Percentiles rank a stretch among this genome's conserved stretches.
These are phyloP conservation scores for Xestia xanthographa DNA, from an alignment of 2,888 invertebrate species.

Conservation along the genomic window DNA sequence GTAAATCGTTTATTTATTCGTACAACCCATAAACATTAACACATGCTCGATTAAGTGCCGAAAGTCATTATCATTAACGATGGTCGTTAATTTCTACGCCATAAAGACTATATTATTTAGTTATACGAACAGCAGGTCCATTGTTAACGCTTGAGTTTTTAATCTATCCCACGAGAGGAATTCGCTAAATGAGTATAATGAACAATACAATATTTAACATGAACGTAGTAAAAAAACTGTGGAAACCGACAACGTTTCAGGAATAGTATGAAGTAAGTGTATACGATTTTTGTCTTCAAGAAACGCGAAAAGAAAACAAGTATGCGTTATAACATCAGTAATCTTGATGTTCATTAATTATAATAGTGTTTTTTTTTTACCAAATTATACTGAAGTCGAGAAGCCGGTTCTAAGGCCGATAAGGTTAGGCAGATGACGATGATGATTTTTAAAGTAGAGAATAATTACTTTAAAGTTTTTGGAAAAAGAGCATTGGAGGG, in stretches of 20 bases:
- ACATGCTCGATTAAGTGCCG: slow-evolving; percentile 45
- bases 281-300: not conserved
- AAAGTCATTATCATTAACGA: slow-evolving; percentile 59
- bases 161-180: slow-evolving; percentile 54
- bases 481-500: no score
- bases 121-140: slow-evolving; percentile 43
- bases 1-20: slow-evolving; percentile 26
- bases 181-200: slow-evolving; percentile 47
- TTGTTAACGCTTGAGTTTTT: slow-evolving; percentile 55
- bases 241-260: not conserved
- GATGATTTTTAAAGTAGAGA: not conserved
- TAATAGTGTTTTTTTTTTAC: not conserved
- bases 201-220: slow-evolving; percentile 33
- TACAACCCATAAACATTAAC: slow-evolving; percentile 40
- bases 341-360: not conserved
- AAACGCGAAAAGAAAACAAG: not conserved
- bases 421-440: not conserved
- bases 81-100: slow-evolving; percentile 40
- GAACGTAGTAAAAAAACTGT: slow-evolving; percentile 13
- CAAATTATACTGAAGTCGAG: not conserved
- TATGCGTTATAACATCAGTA: not conserved
- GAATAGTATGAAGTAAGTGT: not conserved
- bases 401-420: not conserved
- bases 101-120: slow-evolving; percentile 41
- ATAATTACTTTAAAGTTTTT: not conserved